Conservation (phyloP, 2,888 invertebrate genomes). For the Pantelozetes paolii region DNA sequence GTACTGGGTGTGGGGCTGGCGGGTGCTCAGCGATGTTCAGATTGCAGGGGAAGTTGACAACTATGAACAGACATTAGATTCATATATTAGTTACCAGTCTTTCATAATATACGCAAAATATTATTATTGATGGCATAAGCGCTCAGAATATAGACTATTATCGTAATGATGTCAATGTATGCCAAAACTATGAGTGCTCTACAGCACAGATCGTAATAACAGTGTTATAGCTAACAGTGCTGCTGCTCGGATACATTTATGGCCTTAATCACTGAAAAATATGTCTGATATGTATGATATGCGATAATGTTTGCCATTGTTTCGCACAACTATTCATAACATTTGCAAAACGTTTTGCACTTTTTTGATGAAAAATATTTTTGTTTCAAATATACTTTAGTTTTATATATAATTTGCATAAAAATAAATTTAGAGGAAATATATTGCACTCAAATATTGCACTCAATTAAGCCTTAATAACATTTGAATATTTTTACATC, state of each 20-base stretch:
- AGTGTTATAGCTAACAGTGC: neutral
- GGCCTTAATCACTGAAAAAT: slow-evolving; percentile 32
- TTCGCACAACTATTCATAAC: slow-evolving; percentile 17
- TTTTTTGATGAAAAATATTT: slow-evolving; percentile 22
- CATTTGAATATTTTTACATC: neutral
- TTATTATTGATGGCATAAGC: slow-evolving; percentile 32
- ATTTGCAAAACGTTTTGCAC: slow-evolving; percentile 12
- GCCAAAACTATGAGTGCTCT: slow-evolving; percentile 7
- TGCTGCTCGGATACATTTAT: slow-evolving; percentile 35
- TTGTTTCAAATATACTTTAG: slow-evolving; percentile 4
- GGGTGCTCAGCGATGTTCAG: neutral
- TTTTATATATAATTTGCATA: slow-evolving; percentile 8
- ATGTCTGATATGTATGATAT: slow-evolving; percentile 36
- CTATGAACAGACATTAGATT: slow-evolving; percentile 29
- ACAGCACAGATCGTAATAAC: neutral
- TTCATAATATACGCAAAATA: slow-evolving; percentile 22
- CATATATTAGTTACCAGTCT: slow-evolving; percentile 20
- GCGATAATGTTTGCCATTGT: slow-evolving; percentile 32
- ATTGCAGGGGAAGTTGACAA: slow-evolving; percentile 31
- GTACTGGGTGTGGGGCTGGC: neutral
- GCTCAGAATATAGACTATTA: slow-evolving; percentile 25
- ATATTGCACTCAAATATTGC: slow-evolving; percentile 8
- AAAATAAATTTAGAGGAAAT: neutral
- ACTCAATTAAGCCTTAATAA: slow-evolving; percentile 6
- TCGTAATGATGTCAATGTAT: slow-evolving; percentile 19